A percentile compares a stretch with the other conserved stretches of the same genome.
Conservation (phyloP, 2,113 vertebrate species). For the Prunella fulvescens region DNA sequence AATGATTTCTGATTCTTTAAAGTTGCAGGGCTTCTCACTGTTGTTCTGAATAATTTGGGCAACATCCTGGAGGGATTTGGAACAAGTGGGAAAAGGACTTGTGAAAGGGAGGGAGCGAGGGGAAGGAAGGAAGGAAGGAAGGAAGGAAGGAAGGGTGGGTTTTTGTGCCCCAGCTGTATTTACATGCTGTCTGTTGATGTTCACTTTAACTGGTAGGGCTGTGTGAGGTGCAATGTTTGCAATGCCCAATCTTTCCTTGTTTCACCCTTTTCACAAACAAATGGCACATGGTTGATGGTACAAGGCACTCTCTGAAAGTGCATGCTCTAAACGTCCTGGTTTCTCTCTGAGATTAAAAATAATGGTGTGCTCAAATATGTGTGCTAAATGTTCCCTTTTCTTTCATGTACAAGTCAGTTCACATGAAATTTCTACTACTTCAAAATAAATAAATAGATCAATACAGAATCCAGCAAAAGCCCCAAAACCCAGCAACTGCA, state of each 20-base stretch:
- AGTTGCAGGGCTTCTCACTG: not conserved
- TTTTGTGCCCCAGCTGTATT: not conserved
- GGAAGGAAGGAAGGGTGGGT: not conserved
- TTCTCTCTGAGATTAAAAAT: not conserved
- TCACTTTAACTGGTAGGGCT: not conserved
- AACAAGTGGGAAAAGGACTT: not conserved
- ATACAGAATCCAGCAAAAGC: not conserved
- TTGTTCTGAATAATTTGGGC: not conserved
- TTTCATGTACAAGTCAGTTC: not conserved
- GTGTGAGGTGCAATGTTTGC: not conserved
- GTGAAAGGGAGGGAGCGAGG: not conserved
- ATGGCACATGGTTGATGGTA: rapidly evolving
- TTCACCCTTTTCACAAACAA: not conserved
- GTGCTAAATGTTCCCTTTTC: not conserved
- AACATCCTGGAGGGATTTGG: not conserved
- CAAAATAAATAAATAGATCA: not conserved
- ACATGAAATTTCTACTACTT: not conserved
- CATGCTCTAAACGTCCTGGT: not conserved
- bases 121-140: not conserved
- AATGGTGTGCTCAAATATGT: not conserved
- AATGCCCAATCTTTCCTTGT: not conserved
- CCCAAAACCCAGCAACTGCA: not conserved
- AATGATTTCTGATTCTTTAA: not conserved
- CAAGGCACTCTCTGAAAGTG: not conserved
- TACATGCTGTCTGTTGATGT: not conserved